A percentile compares a stretch with the other conserved stretches of the same genome.
Evolutionary conservation across 2,113 vertebrate genomes (phyloP).

Genomic region (Macquaria ambigua): DNA sequence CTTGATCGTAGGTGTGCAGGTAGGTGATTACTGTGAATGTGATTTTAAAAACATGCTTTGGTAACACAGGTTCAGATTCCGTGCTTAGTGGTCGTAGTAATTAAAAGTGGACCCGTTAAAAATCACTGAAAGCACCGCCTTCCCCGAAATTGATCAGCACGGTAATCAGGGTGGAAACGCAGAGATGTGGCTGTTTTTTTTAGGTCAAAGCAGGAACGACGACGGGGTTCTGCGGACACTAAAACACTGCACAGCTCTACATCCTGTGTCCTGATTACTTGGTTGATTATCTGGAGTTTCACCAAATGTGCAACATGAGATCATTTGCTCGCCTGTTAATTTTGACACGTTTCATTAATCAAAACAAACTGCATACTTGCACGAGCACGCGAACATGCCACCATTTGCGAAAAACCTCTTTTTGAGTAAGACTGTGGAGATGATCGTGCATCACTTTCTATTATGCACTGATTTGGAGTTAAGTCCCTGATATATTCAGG

Average conservation of each 20-base stretch:
- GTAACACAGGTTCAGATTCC: neutral
- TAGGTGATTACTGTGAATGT: neutral
- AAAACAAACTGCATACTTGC: neutral
- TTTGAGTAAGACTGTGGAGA: neutral
- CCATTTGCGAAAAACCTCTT: too few relatives aligned
- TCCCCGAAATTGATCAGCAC: slow-evolving; percentile 8
- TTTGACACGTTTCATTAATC: neutral
- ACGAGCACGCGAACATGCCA: neutral
- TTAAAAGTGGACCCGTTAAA: slow-evolving; percentile 23
- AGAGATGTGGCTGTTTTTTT: slow-evolving; percentile 44
- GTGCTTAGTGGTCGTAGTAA: neutral
- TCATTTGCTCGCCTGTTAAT: neutral
- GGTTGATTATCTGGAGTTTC: neutral
- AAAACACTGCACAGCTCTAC: slow-evolving; percentile 15
- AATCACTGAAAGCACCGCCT: slow-evolving; percentile 23
- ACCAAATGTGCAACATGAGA: neutral
- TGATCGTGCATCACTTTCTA: neutral
- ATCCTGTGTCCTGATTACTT: neutral
- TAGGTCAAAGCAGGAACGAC: slow-evolving; percentile 45
- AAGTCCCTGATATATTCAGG: neutral
- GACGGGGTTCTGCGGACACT: neutral
- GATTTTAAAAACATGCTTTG: neutral
- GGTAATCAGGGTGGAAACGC: slow-evolving; percentile 13
- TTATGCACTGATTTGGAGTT: neutral
- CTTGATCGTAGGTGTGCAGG: neutral